phyloP scores from a whole-genome alignment of 2,113 vertebrate species.

The Salminus brasiliensis region DNA sequence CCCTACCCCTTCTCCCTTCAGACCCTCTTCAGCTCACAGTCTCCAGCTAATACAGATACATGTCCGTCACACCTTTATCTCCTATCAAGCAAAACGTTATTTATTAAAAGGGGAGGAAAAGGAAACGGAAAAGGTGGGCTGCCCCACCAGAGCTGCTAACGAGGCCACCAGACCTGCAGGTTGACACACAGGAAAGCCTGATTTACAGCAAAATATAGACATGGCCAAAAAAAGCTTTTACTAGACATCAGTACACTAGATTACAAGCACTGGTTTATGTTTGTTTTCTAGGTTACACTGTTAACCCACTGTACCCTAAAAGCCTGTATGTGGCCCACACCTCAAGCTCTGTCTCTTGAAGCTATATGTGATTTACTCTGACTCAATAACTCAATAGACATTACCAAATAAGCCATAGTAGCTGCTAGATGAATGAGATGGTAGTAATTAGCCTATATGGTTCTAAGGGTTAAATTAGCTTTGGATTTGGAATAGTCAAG shows the following conservation, averaged over 20 bases:
- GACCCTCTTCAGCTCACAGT: not conserved
- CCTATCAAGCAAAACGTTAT: conserved; percentile 35
- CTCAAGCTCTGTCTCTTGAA: too few species aligned
- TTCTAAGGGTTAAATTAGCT: too few species aligned
- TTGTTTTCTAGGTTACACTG: too few species aligned
- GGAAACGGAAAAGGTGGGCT: conserved; percentile 17
- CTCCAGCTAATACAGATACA: conserved; percentile 20
- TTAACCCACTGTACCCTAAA: too few species aligned
- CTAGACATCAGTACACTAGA: not conserved
- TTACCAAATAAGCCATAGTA: too few species aligned
- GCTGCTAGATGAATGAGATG: not conserved
- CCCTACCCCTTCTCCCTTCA: conserved; percentile 22
- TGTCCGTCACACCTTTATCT: conserved; percentile 34
- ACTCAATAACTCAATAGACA: too few species aligned
- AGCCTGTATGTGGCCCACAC: too few species aligned
- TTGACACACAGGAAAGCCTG: not conserved
- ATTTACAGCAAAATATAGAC: not conserved
- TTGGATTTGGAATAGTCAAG: too few species aligned
- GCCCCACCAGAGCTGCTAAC: not conserved
- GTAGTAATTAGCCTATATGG: too few species aligned
- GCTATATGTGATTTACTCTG: too few species aligned
- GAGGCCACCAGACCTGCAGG: not conserved
- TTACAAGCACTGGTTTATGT: too few species aligned
- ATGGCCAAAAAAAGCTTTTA: not conserved
- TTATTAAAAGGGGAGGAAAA: conserved; percentile 28